Conservation (phyloP, 2,797 vertebrate genomes). For the Arnoldichthys spilopterus region DNA sequence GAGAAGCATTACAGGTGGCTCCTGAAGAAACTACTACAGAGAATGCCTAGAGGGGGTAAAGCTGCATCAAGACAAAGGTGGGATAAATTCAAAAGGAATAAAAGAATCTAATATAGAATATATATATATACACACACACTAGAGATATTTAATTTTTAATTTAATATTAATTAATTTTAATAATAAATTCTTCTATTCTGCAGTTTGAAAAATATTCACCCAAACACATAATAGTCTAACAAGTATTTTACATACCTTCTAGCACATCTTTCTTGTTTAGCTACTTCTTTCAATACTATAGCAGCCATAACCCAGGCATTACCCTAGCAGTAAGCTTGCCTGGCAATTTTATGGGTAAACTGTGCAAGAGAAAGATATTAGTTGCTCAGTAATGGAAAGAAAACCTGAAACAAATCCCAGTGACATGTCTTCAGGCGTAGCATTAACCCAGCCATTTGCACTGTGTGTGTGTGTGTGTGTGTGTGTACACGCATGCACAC, state of each 20-base stretch:
- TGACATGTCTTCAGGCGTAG: conserved; percentile 46
- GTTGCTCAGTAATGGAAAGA: conserved; percentile 55
- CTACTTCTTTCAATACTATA: neutral
- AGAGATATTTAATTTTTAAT: too few relatives aligned
- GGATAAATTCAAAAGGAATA: too few relatives aligned
- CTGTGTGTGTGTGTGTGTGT: neutral
- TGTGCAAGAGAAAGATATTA: conserved; percentile 47
- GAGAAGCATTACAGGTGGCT: too few relatives aligned
- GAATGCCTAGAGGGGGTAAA: too few relatives aligned
- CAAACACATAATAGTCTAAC: too few relatives aligned
- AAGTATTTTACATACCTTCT: neutral
- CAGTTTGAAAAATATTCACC: too few relatives aligned
- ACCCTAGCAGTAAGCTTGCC: conserved; percentile 40
- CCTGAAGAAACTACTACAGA: too few relatives aligned
- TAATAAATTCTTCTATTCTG: too few relatives aligned
- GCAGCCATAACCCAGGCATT: conserved; percentile 33
- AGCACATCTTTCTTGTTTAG: neutral
- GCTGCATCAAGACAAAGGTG: too few relatives aligned
- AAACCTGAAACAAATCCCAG: conserved; percentile 55
- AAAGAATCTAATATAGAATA: too few relatives aligned
- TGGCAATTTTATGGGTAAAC: conserved; percentile 44
- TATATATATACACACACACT: too few relatives aligned
- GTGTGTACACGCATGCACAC: neutral
- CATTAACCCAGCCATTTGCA: conserved; percentile 58
- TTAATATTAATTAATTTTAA: too few relatives aligned